A percentile compares a stretch with the other conserved stretches of the same genome.
phyloP scores from a whole-genome alignment of 2,113 vertebrate genomes.

The pig (Sus scrofa) region T2T-Sscrofa CM000817.6:145270501-145271000 shows the following conservation, averaged over 20 bases:
- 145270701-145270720: neutral
- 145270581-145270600: neutral
- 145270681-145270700: neutral
- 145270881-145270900: neutral
- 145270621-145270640: neutral
- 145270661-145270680: neutral
- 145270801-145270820: neutral
- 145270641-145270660: neutral
- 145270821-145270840: neutral
- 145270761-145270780: neutral
- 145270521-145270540: neutral
- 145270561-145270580: neutral
- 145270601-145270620: neutral
- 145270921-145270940: neutral
- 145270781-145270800: neutral
- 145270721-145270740: neutral
- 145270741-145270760: neutral
- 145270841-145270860: neutral
- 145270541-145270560: neutral
- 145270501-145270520: neutral
- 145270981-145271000: neutral
- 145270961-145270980: neutral
- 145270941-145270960: neutral
- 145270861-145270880: neutral
- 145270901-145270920: neutral